Evolutionary conservation across 2,888 invertebrate genomes (phyloP).

Genomic region (Nebria salina): DNA sequence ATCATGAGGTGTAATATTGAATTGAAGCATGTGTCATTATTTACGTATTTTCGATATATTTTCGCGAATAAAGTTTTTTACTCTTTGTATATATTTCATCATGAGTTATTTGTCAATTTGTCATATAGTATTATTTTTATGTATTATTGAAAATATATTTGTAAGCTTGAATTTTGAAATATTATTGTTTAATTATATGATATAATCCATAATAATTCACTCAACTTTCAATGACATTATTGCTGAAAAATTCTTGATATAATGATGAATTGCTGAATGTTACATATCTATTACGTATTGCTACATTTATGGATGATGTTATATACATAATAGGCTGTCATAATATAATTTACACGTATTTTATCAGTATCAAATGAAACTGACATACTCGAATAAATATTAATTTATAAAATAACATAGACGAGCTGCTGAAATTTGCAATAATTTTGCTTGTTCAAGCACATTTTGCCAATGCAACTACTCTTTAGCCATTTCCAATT

Average conservation of each 20-base stretch:
- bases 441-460: neutral
- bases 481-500: neutral
- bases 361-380: conserved; percentile 13
- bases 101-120: too few species aligned
- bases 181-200: neutral
- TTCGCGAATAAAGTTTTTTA: too few species aligned
- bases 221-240: neutral
- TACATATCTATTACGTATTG: neutral
- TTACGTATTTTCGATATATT: too few species aligned
- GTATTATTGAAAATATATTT: neutral
- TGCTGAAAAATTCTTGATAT: neutral
- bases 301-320: neutral
- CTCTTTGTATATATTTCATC: too few species aligned
- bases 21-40: too few species aligned
- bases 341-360: conserved; percentile 29
- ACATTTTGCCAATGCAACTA: neutral
- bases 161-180: neutral
- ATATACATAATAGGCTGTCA: conserved; percentile 27
- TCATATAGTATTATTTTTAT: neutral
- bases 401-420: neutral
- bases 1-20: too few species aligned
- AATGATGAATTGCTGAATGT: neutral
- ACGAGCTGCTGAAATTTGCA: neutral
- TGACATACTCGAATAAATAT: conserved; percentile 11
- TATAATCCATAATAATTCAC: neutral